phyloP scores from a whole-genome alignment of 2,113 vertebrate genomes.

The Campylomormyrus tamandua region DNA sequence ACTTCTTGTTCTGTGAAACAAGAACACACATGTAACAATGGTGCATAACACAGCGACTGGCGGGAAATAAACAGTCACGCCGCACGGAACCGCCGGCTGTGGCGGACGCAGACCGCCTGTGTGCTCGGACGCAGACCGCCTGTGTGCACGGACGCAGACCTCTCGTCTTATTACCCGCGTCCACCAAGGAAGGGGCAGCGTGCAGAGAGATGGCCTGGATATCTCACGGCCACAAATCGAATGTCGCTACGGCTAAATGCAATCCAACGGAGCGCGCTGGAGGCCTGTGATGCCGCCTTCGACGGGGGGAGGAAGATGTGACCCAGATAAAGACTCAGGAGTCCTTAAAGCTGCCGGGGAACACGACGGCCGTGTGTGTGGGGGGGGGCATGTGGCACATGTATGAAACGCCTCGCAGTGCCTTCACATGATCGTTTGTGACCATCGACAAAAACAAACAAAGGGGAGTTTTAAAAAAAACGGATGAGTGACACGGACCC shows the following conservation, averaged over 20 bases:
- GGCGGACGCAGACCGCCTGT: neutral
- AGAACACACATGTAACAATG: neutral
- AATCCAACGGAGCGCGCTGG: neutral
- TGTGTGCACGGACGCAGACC: neutral
- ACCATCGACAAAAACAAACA: neutral
- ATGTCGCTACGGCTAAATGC: neutral
- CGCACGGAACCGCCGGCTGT: neutral
- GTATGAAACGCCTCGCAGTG: neutral
- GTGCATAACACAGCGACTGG: neutral
- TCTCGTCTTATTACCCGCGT: neutral
- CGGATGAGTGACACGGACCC: conserved; percentile 43
- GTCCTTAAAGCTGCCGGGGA: neutral
- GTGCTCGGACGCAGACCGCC: neutral
- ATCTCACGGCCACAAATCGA: neutral
- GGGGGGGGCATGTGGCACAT: neutral
- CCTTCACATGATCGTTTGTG: neutral
- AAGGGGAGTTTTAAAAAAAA: neutral
- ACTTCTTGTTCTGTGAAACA: neutral
- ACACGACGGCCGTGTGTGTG: neutral
- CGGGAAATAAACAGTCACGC: neutral
- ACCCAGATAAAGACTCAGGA: neutral
- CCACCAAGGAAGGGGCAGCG: neutral
- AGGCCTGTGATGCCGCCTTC: neutral
- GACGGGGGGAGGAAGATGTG: neutral
- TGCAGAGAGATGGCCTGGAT: neutral